phyloP scores from a whole-genome alignment of 2,888 invertebrate species.

The Tiphia femorata region DNA sequence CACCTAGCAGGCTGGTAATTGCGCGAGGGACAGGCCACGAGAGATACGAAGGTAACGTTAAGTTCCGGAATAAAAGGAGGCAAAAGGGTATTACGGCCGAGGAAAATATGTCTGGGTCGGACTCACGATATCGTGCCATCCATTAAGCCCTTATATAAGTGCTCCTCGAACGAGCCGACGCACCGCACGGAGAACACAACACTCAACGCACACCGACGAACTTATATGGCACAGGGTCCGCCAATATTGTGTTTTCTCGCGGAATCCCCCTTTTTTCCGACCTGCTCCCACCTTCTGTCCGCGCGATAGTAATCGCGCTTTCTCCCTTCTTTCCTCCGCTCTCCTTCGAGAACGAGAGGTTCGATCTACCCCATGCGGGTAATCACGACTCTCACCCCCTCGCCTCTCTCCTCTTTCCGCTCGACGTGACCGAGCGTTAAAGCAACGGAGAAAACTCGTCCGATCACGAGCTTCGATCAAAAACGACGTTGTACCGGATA shows the following conservation, averaged over 20 bases:
- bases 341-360: no score
- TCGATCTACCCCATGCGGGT: constrained; percentile 36
- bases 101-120: constrained; percentile 25
- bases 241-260: constrained; percentile 41
- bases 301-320: no score
- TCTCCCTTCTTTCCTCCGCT: no score
- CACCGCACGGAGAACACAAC: constrained; percentile 1
- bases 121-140: constrained; percentile 30
- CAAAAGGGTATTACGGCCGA: constrained; percentile 22
- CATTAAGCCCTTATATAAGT: constrained; percentile 28
- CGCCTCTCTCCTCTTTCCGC: neutral
- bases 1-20: neutral
- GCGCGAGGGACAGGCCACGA: constrained; percentile 12
- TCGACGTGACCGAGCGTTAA: constrained; percentile 21
- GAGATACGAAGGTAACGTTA: constrained; percentile 11
- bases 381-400: constrained; percentile 31
- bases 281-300: no score
- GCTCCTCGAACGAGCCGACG: no score
- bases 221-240: no score
- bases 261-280: constrained; percentile 6
- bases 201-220: no score
- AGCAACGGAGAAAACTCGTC: constrained; percentile 28
- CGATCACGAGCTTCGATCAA: constrained; percentile 32
- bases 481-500: constrained; percentile 16
- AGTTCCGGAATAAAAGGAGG: constrained; percentile 19